These are phyloP conservation scores for Neodiprion virginianus DNA, from an alignment of 1,140 invertebrate species.

Conservation along the genomic window DNA sequence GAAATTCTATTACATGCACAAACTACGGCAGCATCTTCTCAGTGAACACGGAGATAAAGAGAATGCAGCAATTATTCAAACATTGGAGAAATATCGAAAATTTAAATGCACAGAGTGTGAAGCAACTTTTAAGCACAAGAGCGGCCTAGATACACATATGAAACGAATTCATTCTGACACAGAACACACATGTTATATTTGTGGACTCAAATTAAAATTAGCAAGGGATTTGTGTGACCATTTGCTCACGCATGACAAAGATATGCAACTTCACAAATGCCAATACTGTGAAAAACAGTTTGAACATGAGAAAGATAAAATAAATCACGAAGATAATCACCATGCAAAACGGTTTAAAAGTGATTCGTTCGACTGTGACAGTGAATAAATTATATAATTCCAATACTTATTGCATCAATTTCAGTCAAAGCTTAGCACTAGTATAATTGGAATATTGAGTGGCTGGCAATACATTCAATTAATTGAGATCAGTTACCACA, in stretches of 20 bases:
- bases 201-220: too few species aligned
- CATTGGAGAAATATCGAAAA: not conserved
- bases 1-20: slow-evolving; percentile 5
- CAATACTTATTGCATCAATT: too few species aligned
- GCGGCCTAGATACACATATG: slow-evolving; percentile 3
- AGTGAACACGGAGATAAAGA: not conserved
- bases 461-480: not conserved
- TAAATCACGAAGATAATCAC: not conserved
- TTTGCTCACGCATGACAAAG: not conserved
- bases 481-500: not conserved
- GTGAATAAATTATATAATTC: not conserved
- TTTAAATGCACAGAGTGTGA: slow-evolving; percentile 3
- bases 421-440: too few species aligned
- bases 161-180: not conserved
- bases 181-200: not conserved
- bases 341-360: not conserved
- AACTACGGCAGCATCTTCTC: slow-evolving; percentile 3
- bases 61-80: not conserved
- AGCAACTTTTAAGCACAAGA: not conserved
- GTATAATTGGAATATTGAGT: too few species aligned
- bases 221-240: not conserved
- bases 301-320: not conserved
- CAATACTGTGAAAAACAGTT: not conserved
- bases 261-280: not conserved
- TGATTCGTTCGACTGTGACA: not conserved